Evolutionary conservation across 2,113 vertebrate genomes (phyloP).

Genomic region (Rhabdornis inornatus): DNA sequence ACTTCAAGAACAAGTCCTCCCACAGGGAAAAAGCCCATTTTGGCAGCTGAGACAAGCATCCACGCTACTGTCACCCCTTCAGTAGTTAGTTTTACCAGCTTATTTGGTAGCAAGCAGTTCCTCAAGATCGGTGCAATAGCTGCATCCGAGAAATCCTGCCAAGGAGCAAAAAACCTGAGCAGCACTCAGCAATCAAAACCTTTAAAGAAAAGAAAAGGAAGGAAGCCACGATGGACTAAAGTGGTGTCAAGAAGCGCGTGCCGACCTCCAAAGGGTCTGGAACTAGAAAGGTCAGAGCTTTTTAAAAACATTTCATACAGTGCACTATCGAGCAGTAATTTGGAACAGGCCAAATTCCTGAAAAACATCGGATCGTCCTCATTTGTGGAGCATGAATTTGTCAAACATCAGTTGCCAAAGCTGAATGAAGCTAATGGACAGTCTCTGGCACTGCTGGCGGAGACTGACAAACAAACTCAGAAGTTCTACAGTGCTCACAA

Average conservation of each 20-base stretch:
- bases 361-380: slow-evolving; percentile 67
- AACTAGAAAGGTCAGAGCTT: slow-evolving; percentile 73
- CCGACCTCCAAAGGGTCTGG: slow-evolving; percentile 71
- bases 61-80: slow-evolving; percentile 72
- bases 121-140: slow-evolving; percentile 74
- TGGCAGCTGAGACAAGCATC: slow-evolving; percentile 68
- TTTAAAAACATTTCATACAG: slow-evolving; percentile 74
- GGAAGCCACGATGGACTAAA: slow-evolving; percentile 89
- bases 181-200: slow-evolving; percentile 79
- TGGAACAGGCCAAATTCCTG: slow-evolving; percentile 72
- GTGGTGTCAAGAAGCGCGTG: slow-evolving; percentile 75
- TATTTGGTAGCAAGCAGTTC: slow-evolving; percentile 78
- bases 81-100: slow-evolving; percentile 78
- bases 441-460: slow-evolving; percentile 65
- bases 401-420: slow-evolving; percentile 77
- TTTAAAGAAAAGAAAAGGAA: slow-evolving; percentile 89
- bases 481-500: slow-evolving; percentile 75
- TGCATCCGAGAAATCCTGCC: slow-evolving; percentile 75
- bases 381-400: slow-evolving; percentile 70
- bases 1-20: slow-evolving; percentile 67
- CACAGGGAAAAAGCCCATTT: slow-evolving; percentile 65
- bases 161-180: slow-evolving; percentile 65
- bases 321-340: slow-evolving; percentile 52
- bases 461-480: slow-evolving; percentile 65
- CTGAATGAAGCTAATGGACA: slow-evolving; percentile 64